phyloP scores from a whole-genome alignment of 2,113 vertebrate species.

The Morone chrysops region DNA sequence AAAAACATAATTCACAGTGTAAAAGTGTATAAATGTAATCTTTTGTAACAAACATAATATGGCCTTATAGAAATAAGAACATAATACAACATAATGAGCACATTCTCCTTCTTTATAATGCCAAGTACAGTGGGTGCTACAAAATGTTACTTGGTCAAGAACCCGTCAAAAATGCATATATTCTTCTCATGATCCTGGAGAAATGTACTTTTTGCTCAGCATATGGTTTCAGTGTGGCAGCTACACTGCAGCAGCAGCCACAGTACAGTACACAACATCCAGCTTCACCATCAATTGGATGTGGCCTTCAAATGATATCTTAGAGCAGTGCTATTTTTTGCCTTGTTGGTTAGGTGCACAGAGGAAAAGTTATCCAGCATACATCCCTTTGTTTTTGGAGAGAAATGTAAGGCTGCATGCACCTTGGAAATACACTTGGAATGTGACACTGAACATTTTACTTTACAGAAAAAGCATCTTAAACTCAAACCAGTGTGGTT shows the following conservation, averaged over 20 bases:
- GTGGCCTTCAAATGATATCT: constrained; percentile 29
- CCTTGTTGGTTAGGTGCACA: constrained; percentile 13
- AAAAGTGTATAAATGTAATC: not conserved
- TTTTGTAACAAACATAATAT: not conserved
- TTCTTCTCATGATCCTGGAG: not conserved
- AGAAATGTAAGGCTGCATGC: not conserved
- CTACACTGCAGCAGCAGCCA: constrained; percentile 11
- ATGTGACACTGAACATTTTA: constrained; percentile 15
- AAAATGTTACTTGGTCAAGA: not conserved
- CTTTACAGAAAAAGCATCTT: not conserved
- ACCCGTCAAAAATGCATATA: constrained; percentile 20
- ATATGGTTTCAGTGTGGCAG: not conserved
- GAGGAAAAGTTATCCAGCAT: constrained; percentile 14
- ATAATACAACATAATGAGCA: not conserved
- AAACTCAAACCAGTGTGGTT: not conserved
- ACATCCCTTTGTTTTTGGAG: not conserved
- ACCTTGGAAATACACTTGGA: not conserved
- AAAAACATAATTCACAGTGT: too few relatives aligned
- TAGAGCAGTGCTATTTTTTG: constrained; percentile 38
- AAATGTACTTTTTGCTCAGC: constrained; percentile 7
- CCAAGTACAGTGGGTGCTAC: not conserved
- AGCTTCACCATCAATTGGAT: constrained; percentile 38
- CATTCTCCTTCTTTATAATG: not conserved
- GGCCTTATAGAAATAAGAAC: not conserved
- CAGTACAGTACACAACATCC: constrained; percentile 21